Evolutionary conservation across 2,888 invertebrate species (phyloP), one percentile per base, ranked within the genome.

Genomic region (Drosophila meridionalis): DNA sequence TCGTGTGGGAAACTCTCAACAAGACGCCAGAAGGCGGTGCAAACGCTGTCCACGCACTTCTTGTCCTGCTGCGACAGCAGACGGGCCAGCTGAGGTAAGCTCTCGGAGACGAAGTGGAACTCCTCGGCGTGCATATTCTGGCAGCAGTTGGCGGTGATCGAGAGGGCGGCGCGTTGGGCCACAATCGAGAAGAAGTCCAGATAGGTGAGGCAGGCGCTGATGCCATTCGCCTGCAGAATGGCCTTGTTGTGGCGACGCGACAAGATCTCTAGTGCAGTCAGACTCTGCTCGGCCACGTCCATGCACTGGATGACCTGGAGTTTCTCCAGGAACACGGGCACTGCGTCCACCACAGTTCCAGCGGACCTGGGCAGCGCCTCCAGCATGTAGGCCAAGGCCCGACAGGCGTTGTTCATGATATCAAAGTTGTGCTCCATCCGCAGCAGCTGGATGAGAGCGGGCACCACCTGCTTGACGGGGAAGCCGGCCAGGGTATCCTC

Each of bases 391-490:
- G 99, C 99, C 45, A 99, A 95, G 1, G 99, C 99, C 48, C 99
- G 96, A 92, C 99, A 99, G 0, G 99, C 99, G 93, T 99, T 98
- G 92, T 99, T 98, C 99, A 99, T 99, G 95, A 99, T 98, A 93
- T 99, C 99, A 94, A 99, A 99, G 94, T 99, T 99, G 93, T 99
- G 98, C 92, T 99, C 99, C 95, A 99, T 98, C 60, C 98, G 97
- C 30, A 99, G 95, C 68, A 99, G 94, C 88, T 96, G 96, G 76
- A 99, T 97, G 43, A 99, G 95, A 7, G 98, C 98, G 0, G 99
- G 99, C 56, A 99, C 99, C 20, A 99, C 99, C 93, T 99, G 98
- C 90, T 99, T 97, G 43, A 99, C 98, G 0, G 99, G 99, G 93
- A 99, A 99, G n/a, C 99, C 99, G 47, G 98, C 97, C 62, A 99